These are phyloP conservation scores for Alethe diademata DNA, from an alignment of 2,113 vertebrate genomes.

Conservation along the genomic window DNA sequence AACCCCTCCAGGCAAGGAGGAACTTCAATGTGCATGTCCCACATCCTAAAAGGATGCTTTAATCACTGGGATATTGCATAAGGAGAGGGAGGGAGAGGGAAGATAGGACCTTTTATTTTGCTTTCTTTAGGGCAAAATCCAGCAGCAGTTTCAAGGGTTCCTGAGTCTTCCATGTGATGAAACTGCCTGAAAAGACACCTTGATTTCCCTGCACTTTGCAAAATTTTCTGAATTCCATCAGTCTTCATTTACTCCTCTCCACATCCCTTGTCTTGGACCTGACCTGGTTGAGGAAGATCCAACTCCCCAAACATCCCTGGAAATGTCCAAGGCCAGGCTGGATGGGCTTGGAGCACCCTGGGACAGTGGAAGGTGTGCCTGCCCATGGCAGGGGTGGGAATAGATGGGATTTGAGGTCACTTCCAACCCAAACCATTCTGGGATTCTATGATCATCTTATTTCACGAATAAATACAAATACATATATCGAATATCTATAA, in stretches of 20 bases:
- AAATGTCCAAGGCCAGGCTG: fast-evolving
- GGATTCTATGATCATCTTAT: fast-evolving
- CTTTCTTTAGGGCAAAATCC: not conserved
- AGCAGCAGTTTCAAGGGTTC: not conserved
- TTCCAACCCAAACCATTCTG: not conserved
- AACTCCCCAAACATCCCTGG: not conserved
- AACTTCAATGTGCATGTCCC: not conserved
- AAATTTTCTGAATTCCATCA: not conserved
- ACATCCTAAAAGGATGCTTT: not conserved
- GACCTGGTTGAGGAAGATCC: not conserved
- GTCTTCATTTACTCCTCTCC: not conserved
- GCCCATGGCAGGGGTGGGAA: not conserved
- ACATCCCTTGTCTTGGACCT: fast-evolving
- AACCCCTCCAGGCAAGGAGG: slow-evolving; percentile 54
- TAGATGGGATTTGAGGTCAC: not conserved
- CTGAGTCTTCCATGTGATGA: not conserved
- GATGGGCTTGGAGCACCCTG: not conserved
- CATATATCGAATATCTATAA: fast-evolving
- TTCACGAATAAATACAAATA: not conserved
- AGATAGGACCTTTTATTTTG: not conserved
- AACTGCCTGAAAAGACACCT: not conserved
- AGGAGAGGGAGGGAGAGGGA: not conserved
- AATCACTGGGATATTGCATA: not conserved
- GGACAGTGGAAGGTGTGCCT: not conserved
- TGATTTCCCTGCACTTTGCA: not conserved